Evolutionary conservation across 1,140 invertebrate genomes (phyloP), one percentile per base, ranked within the genome.

Genomic region (Drosophila truncata): DNA sequence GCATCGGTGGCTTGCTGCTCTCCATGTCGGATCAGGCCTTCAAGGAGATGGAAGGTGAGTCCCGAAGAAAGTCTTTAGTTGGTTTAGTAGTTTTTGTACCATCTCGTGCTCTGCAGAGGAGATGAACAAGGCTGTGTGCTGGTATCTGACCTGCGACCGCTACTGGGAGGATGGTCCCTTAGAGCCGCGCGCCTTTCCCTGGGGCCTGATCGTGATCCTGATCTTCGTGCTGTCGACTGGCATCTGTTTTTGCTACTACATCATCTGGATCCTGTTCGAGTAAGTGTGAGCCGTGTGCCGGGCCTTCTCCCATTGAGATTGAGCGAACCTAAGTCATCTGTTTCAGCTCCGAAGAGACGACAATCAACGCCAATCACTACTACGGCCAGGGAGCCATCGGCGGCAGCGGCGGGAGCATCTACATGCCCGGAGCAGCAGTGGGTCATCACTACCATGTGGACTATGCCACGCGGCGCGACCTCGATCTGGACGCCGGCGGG

Each of bases 231-330:
- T 97, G 8, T 96, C 96, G 14, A 94, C 96, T 1, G 97, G 96
- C 33, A 95, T 97, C 57, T 97, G 96, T 92, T 95, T 97, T 85
- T 97, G 96, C 93, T 98, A 98, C 91, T 98, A 98, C 93, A 96
- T 98, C 85, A 97, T 98, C 75, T 98, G 97, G 96, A 96, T 97
- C 63, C 94, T 97, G 37, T 97, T 97, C 93, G 96, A 97, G 97
- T 98, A 95, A 95, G 96, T 95, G 47, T 70, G 62, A 29, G 60
- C 65, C 59, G 23, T 50, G 59, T 52, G 31, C 37, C 42, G 60
- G 44, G 33, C 41, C 67, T 33, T 6, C 50, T 46, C 41, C 60
- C 66, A 81, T 76, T 86, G 83, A 80, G 83, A 88, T 87, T 91
- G 82, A 92, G 79, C 78, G 82, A 92, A 91, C 88, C 77, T 74